A percentile compares a stretch with the other conserved stretches of the same genome.
Conservation (phyloP, 2,113 vertebrate genomes). For the Typhlomys cinereus region DNA sequence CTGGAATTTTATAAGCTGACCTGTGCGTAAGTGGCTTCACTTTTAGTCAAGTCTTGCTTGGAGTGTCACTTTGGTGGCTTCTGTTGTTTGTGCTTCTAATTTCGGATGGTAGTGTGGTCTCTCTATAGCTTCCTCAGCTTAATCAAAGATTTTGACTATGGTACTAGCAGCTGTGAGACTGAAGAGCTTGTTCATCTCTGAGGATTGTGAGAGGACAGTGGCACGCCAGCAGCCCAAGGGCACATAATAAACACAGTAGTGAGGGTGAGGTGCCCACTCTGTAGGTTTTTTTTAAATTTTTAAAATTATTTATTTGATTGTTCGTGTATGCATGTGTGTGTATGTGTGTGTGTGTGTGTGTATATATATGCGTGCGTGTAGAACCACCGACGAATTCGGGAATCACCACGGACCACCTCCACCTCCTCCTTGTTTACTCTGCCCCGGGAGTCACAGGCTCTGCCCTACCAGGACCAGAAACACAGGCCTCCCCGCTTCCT, state of each 20-base stretch:
- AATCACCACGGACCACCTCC: no score
- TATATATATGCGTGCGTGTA: no score
- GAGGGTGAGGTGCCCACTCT: neutral
- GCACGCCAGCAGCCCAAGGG: neutral
- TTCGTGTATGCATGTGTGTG: no score
- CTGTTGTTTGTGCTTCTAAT: neutral
- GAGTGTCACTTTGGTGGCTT: neutral
- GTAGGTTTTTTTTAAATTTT: no score
- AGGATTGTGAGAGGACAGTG: neutral
- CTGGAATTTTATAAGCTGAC: neutral
- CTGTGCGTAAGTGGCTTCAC: neutral
- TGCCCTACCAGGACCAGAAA: no score
- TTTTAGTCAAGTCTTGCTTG: neutral
- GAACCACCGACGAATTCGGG: no score
- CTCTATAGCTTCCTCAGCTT: neutral
- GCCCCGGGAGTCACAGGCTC: no score
- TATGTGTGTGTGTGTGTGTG: no score
- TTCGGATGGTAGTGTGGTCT: no score
- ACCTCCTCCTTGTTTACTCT: no score
- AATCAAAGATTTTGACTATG: neutral
- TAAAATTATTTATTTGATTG: no score
- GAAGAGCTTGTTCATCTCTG: neutral
- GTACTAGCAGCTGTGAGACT: neutral
- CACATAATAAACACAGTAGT: neutral
- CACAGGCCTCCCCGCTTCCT: no score